Evolutionary conservation across 92 coral and sea anemone genomes (phyloP).

Genomic region (Actinostola sp.): DNA sequence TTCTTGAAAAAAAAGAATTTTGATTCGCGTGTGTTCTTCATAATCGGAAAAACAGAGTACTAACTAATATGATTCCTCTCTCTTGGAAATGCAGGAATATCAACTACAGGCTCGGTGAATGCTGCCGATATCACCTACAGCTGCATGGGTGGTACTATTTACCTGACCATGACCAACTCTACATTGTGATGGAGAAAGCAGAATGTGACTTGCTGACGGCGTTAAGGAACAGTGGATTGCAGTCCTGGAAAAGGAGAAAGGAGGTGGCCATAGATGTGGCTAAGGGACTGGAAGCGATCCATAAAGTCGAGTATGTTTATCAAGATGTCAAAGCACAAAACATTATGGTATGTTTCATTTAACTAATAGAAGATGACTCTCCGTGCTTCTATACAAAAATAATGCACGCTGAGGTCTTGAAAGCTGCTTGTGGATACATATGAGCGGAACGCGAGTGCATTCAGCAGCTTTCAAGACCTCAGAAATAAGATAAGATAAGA

Average conservation of each 20-base stretch:
- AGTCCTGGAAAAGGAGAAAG: conserved; percentile 33
- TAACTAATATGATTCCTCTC: too few relatives aligned
- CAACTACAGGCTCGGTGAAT: conserved; percentile 21
- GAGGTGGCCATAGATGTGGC: conserved; percentile 52
- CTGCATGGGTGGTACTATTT: conserved; percentile 58
- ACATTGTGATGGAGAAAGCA: conserved; percentile 59
- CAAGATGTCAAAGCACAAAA: conserved; percentile 58
- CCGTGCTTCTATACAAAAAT: too few relatives aligned
- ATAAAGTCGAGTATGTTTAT: conserved; percentile 28
- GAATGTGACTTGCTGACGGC: conserved; percentile 37
- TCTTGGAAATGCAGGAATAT: too few relatives aligned
- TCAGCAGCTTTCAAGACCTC: too few relatives aligned
- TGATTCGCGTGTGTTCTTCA: too few relatives aligned
- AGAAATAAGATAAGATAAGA: too few relatives aligned
- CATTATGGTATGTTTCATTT: conserved; percentile 57
- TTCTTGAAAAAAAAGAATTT: too few relatives aligned
- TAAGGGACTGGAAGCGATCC: conserved; percentile 43
- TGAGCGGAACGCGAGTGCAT: too few relatives aligned
- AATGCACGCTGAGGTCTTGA: too few relatives aligned
- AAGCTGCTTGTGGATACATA: too few relatives aligned
- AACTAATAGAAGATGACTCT: too few relatives aligned
- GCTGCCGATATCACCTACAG: conserved; percentile 40
- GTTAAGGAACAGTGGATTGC: conserved; percentile 24
- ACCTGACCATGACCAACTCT: conserved; percentile 32
- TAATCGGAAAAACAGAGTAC: too few relatives aligned